A percentile compares a stretch with the other conserved stretches of the same genome.
These are phyloP conservation scores for Propithecus coquereli DNA, from an alignment of 2,113 vertebrate genomes.

Conservation along the genomic window DNA sequence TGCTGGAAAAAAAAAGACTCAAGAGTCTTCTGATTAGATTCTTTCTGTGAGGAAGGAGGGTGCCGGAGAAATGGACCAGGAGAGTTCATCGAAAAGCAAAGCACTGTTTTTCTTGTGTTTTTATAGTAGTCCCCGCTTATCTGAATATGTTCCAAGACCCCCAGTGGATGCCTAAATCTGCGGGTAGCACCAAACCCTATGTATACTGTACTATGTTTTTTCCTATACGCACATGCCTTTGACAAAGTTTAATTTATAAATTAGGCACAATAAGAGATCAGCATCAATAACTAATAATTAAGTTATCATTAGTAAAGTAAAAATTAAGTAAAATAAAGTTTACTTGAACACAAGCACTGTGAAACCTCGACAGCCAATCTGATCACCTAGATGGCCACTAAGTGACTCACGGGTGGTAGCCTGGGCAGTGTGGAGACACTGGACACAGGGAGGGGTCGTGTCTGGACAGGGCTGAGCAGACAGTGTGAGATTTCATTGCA, in stretches of 20 bases:
- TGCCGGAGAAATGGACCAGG: not conserved
- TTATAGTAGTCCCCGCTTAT: not conserved
- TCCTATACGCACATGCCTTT: not conserved
- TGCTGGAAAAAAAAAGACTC: not conserved
- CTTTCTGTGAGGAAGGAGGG: not conserved
- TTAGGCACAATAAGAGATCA: not conserved
- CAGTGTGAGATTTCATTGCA: not conserved
- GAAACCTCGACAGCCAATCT: not conserved
- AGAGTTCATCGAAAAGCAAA: not conserved
- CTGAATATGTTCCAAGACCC: not conserved
- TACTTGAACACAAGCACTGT: not conserved
- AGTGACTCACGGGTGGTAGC: not conserved
- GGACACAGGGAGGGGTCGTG: not conserved
- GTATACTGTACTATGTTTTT: not conserved
- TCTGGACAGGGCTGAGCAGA: not conserved
- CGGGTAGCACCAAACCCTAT: not conserved
- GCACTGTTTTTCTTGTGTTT: not conserved
- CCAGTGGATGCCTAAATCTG: not conserved
- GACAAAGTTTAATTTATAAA: not conserved
- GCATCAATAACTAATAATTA: not conserved
- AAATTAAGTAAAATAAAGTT: not conserved
- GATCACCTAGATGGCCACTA: not conserved
- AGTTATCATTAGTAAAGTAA: not conserved
- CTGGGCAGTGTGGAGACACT: not conserved
- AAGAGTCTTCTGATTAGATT: not conserved